Base-by-base conservation (phyloP, 2,888 invertebrate genomes). In the Trichogramma dendrolimi region DNA sequence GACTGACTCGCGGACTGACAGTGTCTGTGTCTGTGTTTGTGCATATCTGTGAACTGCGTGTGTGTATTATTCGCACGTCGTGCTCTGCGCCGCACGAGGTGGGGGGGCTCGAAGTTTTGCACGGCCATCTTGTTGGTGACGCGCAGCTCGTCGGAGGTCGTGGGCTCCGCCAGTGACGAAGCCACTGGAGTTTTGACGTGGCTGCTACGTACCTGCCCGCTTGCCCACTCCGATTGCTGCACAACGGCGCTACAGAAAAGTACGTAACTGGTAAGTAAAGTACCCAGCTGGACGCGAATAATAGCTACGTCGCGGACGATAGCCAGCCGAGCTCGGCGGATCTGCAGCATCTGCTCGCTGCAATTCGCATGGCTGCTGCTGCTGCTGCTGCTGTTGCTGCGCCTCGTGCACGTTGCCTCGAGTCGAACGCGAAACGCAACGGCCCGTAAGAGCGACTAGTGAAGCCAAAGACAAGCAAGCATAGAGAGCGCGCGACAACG, bases 141-240 rank as follows among this genome's bases (percentile, higher is more conserved):
- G 65, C 65, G 65, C 58, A 63, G 60, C 56, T 62, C 27, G 27
- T 27, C 62, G 60, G 60, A 56, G 55, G 62, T 65, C 58, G 62
- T 62, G 55, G 58, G 57, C 72, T 86, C 85, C 84, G 85, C 86
- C 87, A 87, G 88, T 89, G 89, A 89, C 89, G 89, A 89, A 83
- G 87, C 87, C 86, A 87, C 86, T 87, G 87, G 87, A 86, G 87
- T 87, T 89, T 90, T 90, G 90, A 90, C 90, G 90, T 90, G 89
- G 89, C 89, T 89, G 86, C 89, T 92, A 92, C 92, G 91, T 92
- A 91, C 89, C 86, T 87, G 87, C 87, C 86, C 87, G 86, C 87
- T 90, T 90, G 88, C 90, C 91, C 91, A 91, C 89, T 91, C 91
- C 89, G 89, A 89, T 89, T 87, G 89, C 91, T 88, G 90, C 89